Conservation (phyloP, 2,113 vertebrate genomes). For the Lanius collurio region DNA sequence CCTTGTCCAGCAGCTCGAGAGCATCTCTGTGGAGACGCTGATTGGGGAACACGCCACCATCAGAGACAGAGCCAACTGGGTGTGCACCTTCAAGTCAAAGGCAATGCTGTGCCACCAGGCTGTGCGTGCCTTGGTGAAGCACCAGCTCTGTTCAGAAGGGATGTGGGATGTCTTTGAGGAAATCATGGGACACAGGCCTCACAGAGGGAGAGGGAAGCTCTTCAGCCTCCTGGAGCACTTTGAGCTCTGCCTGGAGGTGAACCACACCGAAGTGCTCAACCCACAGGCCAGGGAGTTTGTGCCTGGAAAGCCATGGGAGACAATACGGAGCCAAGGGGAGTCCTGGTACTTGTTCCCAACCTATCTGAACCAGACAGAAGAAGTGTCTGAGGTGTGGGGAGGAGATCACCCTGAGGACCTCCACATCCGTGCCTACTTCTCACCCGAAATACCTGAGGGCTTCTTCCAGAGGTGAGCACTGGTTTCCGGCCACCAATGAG, state of each 20-base stretch:
- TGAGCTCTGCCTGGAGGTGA: conserved; percentile 72
- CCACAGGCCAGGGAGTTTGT: conserved; percentile 66
- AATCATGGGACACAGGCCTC: conserved; percentile 51
- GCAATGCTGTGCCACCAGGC: conserved; percentile 71
- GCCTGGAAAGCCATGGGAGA: conserved; percentile 49
- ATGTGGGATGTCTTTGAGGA: conserved; percentile 63
- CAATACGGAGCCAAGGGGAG: background rate
- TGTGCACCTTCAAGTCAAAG: conserved; percentile 52
- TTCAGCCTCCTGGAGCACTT: conserved; percentile 74
- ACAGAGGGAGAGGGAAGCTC: conserved; percentile 60
- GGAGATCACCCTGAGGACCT: conserved; percentile 64
- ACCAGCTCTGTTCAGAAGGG: conserved; percentile 34
- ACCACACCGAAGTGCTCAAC: background rate
- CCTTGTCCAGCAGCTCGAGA: conserved; percentile 51
- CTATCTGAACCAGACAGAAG: conserved; percentile 55
- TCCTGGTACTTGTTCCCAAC: conserved; percentile 71
- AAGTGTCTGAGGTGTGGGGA: conserved; percentile 66
- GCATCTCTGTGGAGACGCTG: conserved; percentile 38
- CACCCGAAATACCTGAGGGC: conserved; percentile 68
- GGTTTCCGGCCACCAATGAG: background rate
- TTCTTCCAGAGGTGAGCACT: conserved; percentile 74
- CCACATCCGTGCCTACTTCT: conserved; percentile 66
- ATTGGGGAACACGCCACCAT: conserved; percentile 7
- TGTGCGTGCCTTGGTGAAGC: conserved; percentile 63
- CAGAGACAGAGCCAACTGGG: conserved; percentile 61